phyloP scores from a whole-genome alignment of 2,888 invertebrate species.

The Nephrotoma flavescens region DNA sequence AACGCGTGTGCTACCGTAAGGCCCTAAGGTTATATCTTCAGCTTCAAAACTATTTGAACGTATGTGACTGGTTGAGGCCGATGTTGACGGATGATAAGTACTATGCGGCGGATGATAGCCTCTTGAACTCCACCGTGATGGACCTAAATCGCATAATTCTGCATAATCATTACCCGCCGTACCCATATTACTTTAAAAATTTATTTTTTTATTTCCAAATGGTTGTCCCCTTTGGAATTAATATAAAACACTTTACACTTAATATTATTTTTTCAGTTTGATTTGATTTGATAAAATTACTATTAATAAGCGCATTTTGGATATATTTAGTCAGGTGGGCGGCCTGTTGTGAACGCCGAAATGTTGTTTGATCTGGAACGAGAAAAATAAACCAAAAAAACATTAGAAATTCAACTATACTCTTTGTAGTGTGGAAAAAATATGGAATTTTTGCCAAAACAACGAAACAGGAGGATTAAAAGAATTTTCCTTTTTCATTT shows the following conservation, averaged over 20 bases:
- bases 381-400: not conserved
- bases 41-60: slow-evolving; percentile 32
- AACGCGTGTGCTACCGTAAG: slow-evolving; percentile 24
- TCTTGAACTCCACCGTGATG: slow-evolving; percentile 32
- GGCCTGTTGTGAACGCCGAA: not conserved
- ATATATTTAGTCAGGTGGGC: not conserved
- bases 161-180: slow-evolving; percentile 35
- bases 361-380: not conserved
- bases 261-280: not conserved
- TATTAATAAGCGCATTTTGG: not conserved
- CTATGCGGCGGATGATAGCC: slow-evolving; percentile 28
- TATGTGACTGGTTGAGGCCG: slow-evolving; percentile 19
- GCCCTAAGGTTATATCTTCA: slow-evolving; percentile 26
- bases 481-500: not conserved
- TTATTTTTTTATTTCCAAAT: not conserved
- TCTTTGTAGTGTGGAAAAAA: not conserved
- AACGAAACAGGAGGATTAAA: not conserved
- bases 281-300: not conserved
- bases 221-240: not conserved
- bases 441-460: not conserved
- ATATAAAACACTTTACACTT: not conserved
- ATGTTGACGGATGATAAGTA: slow-evolving; percentile 16
- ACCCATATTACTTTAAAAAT: slow-evolving; percentile 21
- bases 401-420: not conserved
- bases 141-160: slow-evolving; percentile 34